Percentiles rank a stretch among this genome's conserved stretches.
Evolutionary conservation across 2,113 vertebrate species (phyloP).

Genomic region (Oncorhynchus clarkii): DNA sequence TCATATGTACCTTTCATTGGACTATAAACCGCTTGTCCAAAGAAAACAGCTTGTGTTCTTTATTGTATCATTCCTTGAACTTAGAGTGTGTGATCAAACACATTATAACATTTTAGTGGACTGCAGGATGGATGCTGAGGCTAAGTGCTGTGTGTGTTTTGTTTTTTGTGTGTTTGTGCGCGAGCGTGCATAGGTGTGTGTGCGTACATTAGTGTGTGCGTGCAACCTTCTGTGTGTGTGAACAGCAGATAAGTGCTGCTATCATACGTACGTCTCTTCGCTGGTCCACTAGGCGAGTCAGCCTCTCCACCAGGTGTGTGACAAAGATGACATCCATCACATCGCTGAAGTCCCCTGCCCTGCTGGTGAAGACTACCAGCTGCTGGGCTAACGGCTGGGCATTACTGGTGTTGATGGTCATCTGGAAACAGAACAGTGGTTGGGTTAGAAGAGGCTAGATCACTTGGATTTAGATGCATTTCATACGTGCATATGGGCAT

Average conservation of each 20-base stretch:
- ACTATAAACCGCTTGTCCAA: conserved; percentile 2
- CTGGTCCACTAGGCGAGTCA: conserved; percentile 80
- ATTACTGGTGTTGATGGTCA: conserved; percentile 79
- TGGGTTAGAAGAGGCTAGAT: not conserved
- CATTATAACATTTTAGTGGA: no score
- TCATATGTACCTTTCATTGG: not conserved
- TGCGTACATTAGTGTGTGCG: not conserved
- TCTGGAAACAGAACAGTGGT: conserved; percentile 66
- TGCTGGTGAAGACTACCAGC: conserved; percentile 81
- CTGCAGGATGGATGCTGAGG: not conserved
- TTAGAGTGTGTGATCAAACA: no score
- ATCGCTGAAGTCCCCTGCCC: conserved; percentile 79
- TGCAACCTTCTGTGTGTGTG: no score
- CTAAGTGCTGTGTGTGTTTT: not conserved
- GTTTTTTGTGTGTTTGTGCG: no score
- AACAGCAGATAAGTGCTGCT: no score
- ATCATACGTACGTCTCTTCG: conserved; percentile 82
- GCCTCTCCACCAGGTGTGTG: conserved; percentile 85
- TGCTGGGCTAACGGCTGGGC: conserved; percentile 80
- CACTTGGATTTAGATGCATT: not conserved
- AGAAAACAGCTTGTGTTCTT: conserved; percentile 6
- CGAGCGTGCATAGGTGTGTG: not conserved
- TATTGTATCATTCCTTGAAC: no score
- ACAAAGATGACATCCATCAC: conserved; percentile 90
- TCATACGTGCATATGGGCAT: no score